Evolutionary conservation across 2,888 invertebrate genomes (phyloP), one percentile per base, ranked within the genome.

Genomic region (Argyresthia goedartella): DNA sequence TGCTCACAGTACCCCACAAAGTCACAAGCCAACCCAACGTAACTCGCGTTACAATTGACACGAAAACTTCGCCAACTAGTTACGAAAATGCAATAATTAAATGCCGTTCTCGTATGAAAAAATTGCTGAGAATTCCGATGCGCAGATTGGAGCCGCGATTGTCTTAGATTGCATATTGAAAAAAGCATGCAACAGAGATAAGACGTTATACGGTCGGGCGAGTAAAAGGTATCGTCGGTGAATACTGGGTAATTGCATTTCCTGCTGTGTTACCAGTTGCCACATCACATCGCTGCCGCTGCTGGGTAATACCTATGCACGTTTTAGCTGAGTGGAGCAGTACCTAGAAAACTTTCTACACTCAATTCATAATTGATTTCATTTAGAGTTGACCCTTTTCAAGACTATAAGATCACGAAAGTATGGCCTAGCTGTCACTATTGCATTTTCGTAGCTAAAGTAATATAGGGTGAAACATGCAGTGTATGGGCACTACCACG

Each of bases 101-200:
- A 81, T 75, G 44, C 67, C 70, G 74, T 73, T 72, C 65, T 69
- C 73, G 76, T 76, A 75, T 74, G 69, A 47, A 79, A 81, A 84
- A 82, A 67, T 76, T 76, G 73, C 78, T 80, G 85, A 80, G 85
- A 85, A 85, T 81, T 73, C 76, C 65, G 85, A 85, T 85, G 75
- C 71, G 60, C 69, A 74, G 84, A 85, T 81, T 84, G 76, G 70
- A 59, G 57, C 69, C 74, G 66, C 76, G 82, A 84, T 85, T 84
- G 85, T 81, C 74, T 81, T 66, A 73, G 72, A 77, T 82, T 82
- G 81, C 82, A 82, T 85, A 85, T 82, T 81, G 82, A 86, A 85
- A 86, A 86, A 84, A 25, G 76, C 86, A 85, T 84, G 85, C 85
- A 85, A 85, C 69, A 71, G 73, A 84, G 85, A 86, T 86, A 85